These are phyloP conservation scores for Pseudococcus longispinus DNA, from an alignment of 2,888 invertebrate species.

Conservation along the genomic window DNA sequence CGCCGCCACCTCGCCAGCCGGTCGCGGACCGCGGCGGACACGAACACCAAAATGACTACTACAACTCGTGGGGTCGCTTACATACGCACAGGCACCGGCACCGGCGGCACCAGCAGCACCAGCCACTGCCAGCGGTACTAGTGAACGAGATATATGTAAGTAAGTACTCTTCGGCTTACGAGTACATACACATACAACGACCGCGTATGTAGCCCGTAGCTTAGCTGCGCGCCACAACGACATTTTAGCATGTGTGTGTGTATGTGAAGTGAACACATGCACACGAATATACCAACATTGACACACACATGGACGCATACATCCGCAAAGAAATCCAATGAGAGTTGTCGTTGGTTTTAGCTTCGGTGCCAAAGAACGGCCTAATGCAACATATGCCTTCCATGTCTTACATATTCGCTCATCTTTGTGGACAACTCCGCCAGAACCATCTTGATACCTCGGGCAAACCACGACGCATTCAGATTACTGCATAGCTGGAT, in stretches of 20 bases:
- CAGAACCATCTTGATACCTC: no score
- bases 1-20: neutral
- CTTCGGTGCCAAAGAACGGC: neutral
- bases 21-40: neutral
- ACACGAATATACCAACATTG: neutral
- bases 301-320: neutral
- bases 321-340: neutral
- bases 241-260: neutral
- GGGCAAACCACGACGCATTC: no score
- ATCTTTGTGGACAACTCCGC: no score
- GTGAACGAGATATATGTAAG: slow-evolving; percentile 3
- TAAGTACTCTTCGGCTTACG: neutral
- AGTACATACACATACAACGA: neutral
- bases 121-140: neutral
- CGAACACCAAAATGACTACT: slow-evolving; percentile 16
- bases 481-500: no score
- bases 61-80: neutral
- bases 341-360: neutral
- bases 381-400: neutral
- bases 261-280: neutral
- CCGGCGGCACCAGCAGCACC: neutral
- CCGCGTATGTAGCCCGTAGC: no score
- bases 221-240: neutral
- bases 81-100: neutral
- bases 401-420: no score